phyloP scores from a whole-genome alignment of 2,113 vertebrate species.

The Anguilla japonica region DNA sequence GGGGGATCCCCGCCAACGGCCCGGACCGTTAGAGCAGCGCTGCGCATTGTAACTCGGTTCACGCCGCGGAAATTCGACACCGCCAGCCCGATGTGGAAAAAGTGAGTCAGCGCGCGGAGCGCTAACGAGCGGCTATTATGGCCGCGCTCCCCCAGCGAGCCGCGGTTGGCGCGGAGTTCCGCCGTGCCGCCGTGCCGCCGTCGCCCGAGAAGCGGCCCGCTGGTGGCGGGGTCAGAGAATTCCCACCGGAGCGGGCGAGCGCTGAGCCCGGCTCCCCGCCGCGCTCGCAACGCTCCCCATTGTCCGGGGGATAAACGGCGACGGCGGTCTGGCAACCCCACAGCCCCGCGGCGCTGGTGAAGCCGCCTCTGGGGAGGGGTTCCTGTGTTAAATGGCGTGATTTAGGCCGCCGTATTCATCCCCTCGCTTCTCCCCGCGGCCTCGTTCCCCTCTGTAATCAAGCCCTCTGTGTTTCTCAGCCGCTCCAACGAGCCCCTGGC shows the following conservation, averaged over 20 bases:
- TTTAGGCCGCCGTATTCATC: neutral
- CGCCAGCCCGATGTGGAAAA: slow-evolving; percentile 4
- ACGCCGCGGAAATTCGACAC: neutral
- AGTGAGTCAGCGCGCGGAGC: slow-evolving; percentile 2
- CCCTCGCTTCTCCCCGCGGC: neutral
- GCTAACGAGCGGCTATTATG: neutral
- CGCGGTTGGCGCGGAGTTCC: neutral
- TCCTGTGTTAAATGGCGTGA: neutral
- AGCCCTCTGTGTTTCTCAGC: slow-evolving; percentile 30
- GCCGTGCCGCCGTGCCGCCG: too few relatives aligned
- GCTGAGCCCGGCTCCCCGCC: neutral
- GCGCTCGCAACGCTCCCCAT: neutral
- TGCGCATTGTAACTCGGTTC: neutral
- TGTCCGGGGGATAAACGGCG: neutral
- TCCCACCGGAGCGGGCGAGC: neutral
- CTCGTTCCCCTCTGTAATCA: slow-evolving; percentile 37
- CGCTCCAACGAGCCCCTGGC: slow-evolving; percentile 43
- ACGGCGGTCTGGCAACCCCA: neutral
- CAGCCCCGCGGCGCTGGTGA: neutral
- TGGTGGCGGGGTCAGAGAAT: neutral
- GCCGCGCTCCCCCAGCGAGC: neutral
- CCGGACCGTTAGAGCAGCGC: neutral
- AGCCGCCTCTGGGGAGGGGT: neutral
- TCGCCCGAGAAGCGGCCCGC: neutral
- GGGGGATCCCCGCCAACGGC: neutral